Conservation (phyloP, 2,113 vertebrate species). For the Talpa occidentalis region DNA sequence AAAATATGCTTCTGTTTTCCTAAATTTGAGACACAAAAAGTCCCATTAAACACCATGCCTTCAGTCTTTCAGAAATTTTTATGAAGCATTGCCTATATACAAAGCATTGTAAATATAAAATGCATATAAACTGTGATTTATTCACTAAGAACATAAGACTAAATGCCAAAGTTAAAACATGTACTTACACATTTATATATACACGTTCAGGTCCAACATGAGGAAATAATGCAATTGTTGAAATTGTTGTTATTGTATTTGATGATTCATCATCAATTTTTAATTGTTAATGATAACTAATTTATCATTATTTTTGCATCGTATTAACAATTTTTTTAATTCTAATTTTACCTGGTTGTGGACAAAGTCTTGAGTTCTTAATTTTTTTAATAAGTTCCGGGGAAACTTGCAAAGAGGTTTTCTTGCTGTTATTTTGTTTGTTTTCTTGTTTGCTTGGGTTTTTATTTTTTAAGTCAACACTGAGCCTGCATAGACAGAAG, state of each 20-base stretch:
- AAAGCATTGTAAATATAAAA: not conserved
- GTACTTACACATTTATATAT: not conserved
- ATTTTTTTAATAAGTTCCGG: not conserved
- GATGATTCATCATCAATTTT: not conserved
- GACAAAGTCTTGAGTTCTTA: not conserved
- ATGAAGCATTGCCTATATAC: not conserved
- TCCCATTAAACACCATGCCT: not conserved
- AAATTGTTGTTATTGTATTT: not conserved
- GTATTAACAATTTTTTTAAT: not conserved
- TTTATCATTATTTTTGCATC: not conserved
- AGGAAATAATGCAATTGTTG: not conserved
- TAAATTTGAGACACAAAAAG: constrained; percentile 18
- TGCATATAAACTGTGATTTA: not conserved
- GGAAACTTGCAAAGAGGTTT: not conserved
- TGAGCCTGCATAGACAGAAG: not conserved
- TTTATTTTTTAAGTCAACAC: not conserved
- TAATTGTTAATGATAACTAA: too few species aligned
- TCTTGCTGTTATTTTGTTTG: not conserved
- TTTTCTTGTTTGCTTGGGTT: not conserved
- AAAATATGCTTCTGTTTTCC: constrained; percentile 2
- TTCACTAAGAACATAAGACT: not conserved
- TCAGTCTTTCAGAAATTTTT: constrained; percentile 28
- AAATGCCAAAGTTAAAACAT: not conserved
- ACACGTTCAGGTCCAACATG: not conserved
- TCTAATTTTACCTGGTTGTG: constrained; percentile 37